Evolutionary conservation across 2,113 vertebrate species (phyloP).

Genomic region (Cathartes aura): DNA sequence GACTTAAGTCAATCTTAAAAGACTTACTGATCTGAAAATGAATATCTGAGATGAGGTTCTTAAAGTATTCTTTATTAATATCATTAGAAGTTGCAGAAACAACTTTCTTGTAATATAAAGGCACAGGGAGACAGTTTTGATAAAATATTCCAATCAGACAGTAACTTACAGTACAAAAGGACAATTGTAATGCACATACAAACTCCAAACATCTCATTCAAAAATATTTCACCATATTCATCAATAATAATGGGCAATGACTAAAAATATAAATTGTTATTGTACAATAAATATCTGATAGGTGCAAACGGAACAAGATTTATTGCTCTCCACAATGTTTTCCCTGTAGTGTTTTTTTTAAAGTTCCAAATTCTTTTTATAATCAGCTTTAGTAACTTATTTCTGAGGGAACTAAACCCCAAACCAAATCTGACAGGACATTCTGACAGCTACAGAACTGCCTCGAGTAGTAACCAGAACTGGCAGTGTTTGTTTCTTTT

Average conservation of each 20-base stretch:
- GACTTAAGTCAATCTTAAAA: neutral
- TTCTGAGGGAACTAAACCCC: constrained; percentile 57
- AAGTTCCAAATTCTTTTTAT: constrained; percentile 68
- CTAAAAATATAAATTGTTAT: constrained; percentile 83
- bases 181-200: constrained; percentile 94
- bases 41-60: constrained; percentile 61
- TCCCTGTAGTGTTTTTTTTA: constrained; percentile 75
- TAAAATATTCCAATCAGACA: constrained; percentile 91
- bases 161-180: constrained; percentile 94
- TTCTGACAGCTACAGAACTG: constrained; percentile 52
- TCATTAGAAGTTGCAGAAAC: constrained; percentile 97
- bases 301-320: constrained; percentile 83
- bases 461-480: constrained; percentile 47
- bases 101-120: constrained; percentile 98
- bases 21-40: neutral
- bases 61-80: constrained; percentile 93
- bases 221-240: constrained; percentile 80
- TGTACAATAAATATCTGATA: constrained; percentile 82
- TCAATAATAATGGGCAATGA: constrained; percentile 79
- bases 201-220: constrained; percentile 84
- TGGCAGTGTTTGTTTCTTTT: constrained; percentile 57
- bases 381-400: constrained; percentile 42
- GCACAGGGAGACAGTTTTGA: constrained; percentile 97
- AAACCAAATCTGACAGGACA: constrained; percentile 55
- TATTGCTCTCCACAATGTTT: constrained; percentile 90